Conservation (phyloP, 2,888 invertebrate genomes). For the Chorisops tibialis region DNA sequence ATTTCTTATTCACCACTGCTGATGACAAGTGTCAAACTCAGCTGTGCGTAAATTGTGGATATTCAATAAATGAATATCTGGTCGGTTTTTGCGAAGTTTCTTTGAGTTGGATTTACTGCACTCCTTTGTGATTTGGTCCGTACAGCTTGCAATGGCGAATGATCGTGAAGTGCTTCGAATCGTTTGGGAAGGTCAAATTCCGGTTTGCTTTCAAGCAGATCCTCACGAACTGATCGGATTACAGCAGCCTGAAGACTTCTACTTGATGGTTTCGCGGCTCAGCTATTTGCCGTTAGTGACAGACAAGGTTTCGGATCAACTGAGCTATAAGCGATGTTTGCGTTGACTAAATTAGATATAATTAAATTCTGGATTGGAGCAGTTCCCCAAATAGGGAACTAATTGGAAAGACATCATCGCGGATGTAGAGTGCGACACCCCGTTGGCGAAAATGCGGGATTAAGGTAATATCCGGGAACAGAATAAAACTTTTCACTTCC, state of each 20-base stretch:
- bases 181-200: conserved; percentile 94
- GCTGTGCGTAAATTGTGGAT: conserved; percentile 13
- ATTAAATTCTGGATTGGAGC: conserved; percentile 64
- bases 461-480: too few relatives aligned
- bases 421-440: too few relatives aligned
- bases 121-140: not conserved
- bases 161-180: conserved; percentile 92
- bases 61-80: not conserved
- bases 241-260: conserved; percentile 91
- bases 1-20: too few relatives aligned
- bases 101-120: not conserved
- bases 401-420: conserved; percentile 87
- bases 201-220: conserved; percentile 86
- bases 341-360: conserved; percentile 3
- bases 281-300: conserved; percentile 93
- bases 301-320: conserved; percentile 75
- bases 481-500: too few relatives aligned
- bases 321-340: too few relatives aligned
- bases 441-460: too few relatives aligned
- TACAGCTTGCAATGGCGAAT: conserved; percentile 69
- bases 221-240: conserved; percentile 84
- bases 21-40: conserved; percentile 26
- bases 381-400: conserved; percentile 86
- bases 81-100: not conserved
- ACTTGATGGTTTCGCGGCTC: conserved; percentile 87